Evolutionary conservation across 1,140 invertebrate species (phyloP), one percentile per base, ranked within the genome.

Genomic region (Euura lappo): DNA sequence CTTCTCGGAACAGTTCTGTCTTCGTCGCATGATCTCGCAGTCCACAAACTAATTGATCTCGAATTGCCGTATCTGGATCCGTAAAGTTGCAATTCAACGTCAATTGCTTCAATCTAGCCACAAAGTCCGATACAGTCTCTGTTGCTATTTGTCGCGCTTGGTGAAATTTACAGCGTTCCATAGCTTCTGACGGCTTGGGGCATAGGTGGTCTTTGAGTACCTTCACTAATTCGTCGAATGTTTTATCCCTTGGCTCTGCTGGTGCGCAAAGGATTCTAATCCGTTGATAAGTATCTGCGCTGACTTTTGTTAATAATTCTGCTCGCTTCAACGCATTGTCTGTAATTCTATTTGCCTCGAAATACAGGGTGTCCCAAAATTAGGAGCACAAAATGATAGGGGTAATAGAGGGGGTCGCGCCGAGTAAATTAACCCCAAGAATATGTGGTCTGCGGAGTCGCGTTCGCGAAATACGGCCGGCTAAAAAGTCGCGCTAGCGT

Each of bases 251-350:
- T 44, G 76, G 76, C 67, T 75, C 74, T 3, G 28, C 44, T 11
- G 76, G 76, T 13, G 72, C 68, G 46, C 74, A 75, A n/a, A 77
- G 42, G 10, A 70, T 72, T 46, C 69, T 28, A 10, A 75, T 64
- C 3, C 73, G 47, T 7, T 43, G 65, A 28, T 71, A 75, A 3
- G 76, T 68, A 8, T 75, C 72, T 68, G 69, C 74, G 8, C 70
- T 71, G 8, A 69, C 8, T 3, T 68, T 47, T 6, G 72, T 76
- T 2, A 76, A 10, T 3, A 74, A 13, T 3, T 68, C 64, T 11
- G 75, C 75, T 65, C 4, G 43, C 45, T 75, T 13, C 11, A 65
- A 65, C 10, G 6, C 42, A 44, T 51, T 51, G 28, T 69, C 71
- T 2, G 68, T 65, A 6, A 75, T 72, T 44, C 70, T 65, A 6